phyloP scores from a whole-genome alignment of 2,888 invertebrate genomes.

The Auanema freiburgensis region DNA sequence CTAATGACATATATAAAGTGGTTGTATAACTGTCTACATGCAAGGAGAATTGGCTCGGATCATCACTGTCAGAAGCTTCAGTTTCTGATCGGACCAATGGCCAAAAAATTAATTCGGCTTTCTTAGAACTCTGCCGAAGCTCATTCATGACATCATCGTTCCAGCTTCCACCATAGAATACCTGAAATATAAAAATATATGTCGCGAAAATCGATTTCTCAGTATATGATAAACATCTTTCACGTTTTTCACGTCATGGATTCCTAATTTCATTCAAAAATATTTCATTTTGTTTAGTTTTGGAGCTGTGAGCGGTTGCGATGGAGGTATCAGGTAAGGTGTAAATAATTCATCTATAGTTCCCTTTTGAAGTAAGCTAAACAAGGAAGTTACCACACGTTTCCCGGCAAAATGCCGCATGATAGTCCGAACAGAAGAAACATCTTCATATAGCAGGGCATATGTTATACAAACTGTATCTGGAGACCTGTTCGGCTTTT shows the following conservation, averaged over 20 bases:
- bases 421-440: slow-evolving; percentile 3
- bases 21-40: slow-evolving; percentile 6
- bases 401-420: neutral
- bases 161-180: no score
- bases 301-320: no score
- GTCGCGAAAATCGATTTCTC: no score
- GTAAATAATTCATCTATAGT: no score
- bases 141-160: no score
- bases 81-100: no score
- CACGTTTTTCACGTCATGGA: no score
- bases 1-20: slow-evolving; percentile 8
- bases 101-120: neutral
- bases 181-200: no score
- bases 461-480: slow-evolving; percentile 9
- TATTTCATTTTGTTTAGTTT: neutral
- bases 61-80: neutral
- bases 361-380: no score
- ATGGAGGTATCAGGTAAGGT: no score
- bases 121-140: neutral
- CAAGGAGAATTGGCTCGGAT: neutral
- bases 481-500: neutral
- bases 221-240: no score
- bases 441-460: slow-evolving; percentile 16
- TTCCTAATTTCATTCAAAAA: neutral
- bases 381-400: no score